A percentile compares a stretch with the other conserved stretches of the same genome.
phyloP scores from a whole-genome alignment of 2,797 vertebrate genomes.

The Labroides dimidiatus region DNA sequence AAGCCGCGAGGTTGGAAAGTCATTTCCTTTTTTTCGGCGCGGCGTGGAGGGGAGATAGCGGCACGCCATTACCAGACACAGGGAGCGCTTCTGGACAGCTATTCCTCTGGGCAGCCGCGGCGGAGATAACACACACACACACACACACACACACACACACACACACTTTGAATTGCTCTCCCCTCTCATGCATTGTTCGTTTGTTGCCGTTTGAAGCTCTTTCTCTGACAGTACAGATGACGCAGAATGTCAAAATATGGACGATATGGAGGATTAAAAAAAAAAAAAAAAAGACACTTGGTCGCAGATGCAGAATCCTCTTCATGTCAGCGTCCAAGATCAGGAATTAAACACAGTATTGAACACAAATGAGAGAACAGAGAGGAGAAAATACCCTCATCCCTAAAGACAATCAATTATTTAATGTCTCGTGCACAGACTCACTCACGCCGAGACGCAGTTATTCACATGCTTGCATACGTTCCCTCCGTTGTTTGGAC shows the following conservation, averaged over 20 bases:
- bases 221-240: slow-evolving; percentile 57
- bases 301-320: neutral
- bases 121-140: slow-evolving; percentile 44
- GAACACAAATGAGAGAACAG: slow-evolving; percentile 26
- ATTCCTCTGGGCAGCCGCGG: slow-evolving; percentile 58
- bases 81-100: slow-evolving; percentile 60
- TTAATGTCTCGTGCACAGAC: slow-evolving; percentile 45
- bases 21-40: slow-evolving; percentile 66
- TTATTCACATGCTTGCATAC: neutral
- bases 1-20: slow-evolving; percentile 63
- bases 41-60: slow-evolving; percentile 64
- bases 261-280: neutral
- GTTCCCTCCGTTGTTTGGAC: neutral
- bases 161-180: neutral
- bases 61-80: slow-evolving; percentile 68
- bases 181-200: slow-evolving; percentile 12
- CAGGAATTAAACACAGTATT: slow-evolving; percentile 40
- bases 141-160: no score
- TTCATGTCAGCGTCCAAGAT: slow-evolving; percentile 7
- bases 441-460: slow-evolving; percentile 24
- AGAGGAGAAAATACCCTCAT: slow-evolving; percentile 28
- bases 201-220: slow-evolving; percentile 38
- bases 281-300: neutral
- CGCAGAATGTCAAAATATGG: slow-evolving; percentile 16
- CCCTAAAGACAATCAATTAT: slow-evolving; percentile 57